Evolutionary conservation across 37 sponge, comb jelly and placozoan genomes (phyloP).

Genomic region (Corticium candelabrum): DNA sequence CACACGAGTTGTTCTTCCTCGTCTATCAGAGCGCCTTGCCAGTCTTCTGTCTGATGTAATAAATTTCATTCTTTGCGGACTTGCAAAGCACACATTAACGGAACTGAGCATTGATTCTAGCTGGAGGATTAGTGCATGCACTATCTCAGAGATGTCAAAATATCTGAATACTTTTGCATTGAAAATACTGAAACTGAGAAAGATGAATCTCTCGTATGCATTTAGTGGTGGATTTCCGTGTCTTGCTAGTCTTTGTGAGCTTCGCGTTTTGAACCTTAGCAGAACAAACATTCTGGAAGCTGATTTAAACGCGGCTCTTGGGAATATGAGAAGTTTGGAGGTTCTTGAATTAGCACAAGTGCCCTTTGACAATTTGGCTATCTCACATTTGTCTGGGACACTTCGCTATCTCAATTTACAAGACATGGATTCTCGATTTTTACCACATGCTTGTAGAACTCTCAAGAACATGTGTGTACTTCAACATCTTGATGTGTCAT

Average conservation of each 20-base stretch:
- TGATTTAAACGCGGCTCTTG: background rate
- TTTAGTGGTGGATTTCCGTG: too few species aligned
- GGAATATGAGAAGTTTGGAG: background rate
- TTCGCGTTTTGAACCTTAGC: background rate
- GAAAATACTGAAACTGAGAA: background rate
- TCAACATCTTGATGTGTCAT: background rate
- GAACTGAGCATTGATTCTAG: background rate
- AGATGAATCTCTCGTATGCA: too few species aligned
- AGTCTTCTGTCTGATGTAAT: background rate
- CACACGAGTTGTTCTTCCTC: background rate
- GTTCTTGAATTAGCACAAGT: background rate
- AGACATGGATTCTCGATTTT: too few species aligned
- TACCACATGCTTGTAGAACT: background rate
- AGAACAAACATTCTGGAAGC: background rate
- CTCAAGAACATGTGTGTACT: background rate
- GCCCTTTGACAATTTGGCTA: background rate
- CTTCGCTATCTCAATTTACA: background rate
- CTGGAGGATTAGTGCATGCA: background rate
- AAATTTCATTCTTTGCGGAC: background rate
- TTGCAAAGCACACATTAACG: background rate
- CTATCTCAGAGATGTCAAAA: background rate
- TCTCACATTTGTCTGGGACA: background rate
- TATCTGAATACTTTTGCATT: background rate
- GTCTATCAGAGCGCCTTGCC: background rate
- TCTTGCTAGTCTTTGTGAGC: background rate